Base-by-base conservation (phyloP, 2,113 vertebrate species). In the Lutjanus erythropterus region DNA sequence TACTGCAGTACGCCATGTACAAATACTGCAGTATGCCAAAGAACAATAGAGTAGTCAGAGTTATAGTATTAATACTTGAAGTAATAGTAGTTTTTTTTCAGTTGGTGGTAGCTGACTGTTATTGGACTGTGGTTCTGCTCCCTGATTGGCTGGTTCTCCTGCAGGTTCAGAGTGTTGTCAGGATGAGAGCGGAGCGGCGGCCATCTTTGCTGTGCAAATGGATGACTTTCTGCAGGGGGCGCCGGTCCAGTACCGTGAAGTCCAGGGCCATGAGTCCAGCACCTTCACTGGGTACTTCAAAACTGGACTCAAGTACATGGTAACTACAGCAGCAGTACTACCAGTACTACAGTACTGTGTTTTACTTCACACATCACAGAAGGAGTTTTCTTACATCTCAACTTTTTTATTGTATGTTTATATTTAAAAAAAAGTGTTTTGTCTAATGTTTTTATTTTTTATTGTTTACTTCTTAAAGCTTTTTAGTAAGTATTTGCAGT, bases 201-300 rank as follows among this genome's bases (percentile, higher is more conserved):
- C 96, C 85, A 97, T 99, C 74, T 96, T 98, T 85, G 94, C 96
- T 0, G 94, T 97, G 18, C 97, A 98, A 88, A 90, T 99, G 95
- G 97, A 98, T 0, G 96, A 97, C 72, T 94, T 95, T 89, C 95
- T 99, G 68, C 86, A 95, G 0, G 97, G 97, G 2, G 91, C 75
- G 5, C 96, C 97, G 0, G 58, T 98, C 72, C 97, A 99, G 90
- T 94, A 96, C 73, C 92, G 97, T 0, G 97, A 99, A 77, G 95
- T 96, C 49, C 97, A 98, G 86, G 95, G 95, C 60, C 92, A 96
- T 0, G 97, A 99, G 91, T 97, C 97, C 0, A 41, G 88, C 0
- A 92, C 95, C 23, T 99, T 98, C 91, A 89, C 94, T 0, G 95
- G 95, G 4, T 97, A 97, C 92, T 99, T 99, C 94, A 98, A 97